Percentiles rank a stretch among this genome's conserved stretches.
phyloP scores from a whole-genome alignment of 2,113 vertebrate genomes.

The Thryonomys swinderianus region DNA sequence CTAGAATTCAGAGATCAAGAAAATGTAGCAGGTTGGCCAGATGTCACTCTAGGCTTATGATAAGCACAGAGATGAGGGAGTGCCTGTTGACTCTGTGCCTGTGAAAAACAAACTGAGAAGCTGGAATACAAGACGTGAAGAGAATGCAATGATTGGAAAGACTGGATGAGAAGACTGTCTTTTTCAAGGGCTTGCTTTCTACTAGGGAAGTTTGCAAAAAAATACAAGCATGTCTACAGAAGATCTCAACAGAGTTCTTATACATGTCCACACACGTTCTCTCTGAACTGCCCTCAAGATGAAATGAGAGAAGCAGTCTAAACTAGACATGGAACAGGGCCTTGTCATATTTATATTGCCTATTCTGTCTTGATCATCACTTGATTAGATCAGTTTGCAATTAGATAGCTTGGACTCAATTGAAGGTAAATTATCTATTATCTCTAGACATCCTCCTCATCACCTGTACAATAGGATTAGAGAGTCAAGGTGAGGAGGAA shows the following conservation, averaged over 20 bases:
- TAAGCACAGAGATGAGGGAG: not conserved
- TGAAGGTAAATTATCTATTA: not conserved
- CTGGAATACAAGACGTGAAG: not conserved
- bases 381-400: not conserved
- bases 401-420: not conserved
- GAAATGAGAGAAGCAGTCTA: not conserved
- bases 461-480: not conserved
- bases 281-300: not conserved
- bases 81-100: not conserved
- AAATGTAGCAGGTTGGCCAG: not conserved
- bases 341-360: not conserved
- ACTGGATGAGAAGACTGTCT: not conserved
- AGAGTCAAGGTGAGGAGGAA: not conserved
- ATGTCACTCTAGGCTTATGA: not conserved
- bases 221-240: fast-evolving
- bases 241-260: not conserved
- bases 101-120: not conserved
- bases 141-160: not conserved
- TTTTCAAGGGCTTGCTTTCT: not conserved
- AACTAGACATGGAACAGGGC: not conserved
- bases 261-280: not conserved
- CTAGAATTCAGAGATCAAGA: not conserved
- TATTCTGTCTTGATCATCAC: not conserved
- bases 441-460: not conserved
- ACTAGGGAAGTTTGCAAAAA: not conserved